These are phyloP conservation scores for Synanthedon andrenaeformis DNA, from an alignment of 2,888 invertebrate species.

Conservation along the genomic window DNA sequence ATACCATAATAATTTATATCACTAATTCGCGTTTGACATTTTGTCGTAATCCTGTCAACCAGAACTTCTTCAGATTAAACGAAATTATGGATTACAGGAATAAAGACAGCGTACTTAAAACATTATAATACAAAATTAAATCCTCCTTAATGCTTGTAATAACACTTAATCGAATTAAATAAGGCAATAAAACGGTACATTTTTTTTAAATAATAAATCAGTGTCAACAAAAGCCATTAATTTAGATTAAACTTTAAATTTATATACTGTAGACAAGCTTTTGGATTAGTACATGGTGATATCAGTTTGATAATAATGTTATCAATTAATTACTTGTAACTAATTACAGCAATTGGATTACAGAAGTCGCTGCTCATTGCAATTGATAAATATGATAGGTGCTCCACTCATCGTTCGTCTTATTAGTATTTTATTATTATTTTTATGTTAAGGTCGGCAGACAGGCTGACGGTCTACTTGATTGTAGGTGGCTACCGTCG, in stretches of 20 bases:
- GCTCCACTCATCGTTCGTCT: too few species aligned
- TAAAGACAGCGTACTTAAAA: neutral
- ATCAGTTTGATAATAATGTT: neutral
- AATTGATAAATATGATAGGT: too few species aligned
- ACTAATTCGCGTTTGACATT: neutral
- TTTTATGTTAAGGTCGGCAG: too few species aligned
- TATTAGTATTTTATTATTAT: too few species aligned
- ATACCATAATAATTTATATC: neutral
- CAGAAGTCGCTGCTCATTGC: too few species aligned
- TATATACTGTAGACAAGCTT: neutral
- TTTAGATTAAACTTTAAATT: neutral
- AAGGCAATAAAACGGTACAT: constrained; percentile 3
- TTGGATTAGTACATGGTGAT: neutral
- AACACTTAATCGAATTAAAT: constrained; percentile 8
- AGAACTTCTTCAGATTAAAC: neutral
- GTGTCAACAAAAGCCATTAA: neutral
- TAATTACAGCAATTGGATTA: too few species aligned
- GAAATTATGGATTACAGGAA: neutral
- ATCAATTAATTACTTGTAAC: neutral
- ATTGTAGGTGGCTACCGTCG: too few species aligned
- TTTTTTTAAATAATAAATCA: constrained; percentile 8
- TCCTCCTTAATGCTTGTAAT: constrained; percentile 3
- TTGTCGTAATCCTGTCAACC: neutral
- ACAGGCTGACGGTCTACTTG: too few species aligned
- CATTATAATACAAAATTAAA: constrained; percentile 1